These are phyloP conservation scores for Ceratotherium simum DNA, from an alignment of 2,113 vertebrate species.

Conservation along the genomic window DNA sequence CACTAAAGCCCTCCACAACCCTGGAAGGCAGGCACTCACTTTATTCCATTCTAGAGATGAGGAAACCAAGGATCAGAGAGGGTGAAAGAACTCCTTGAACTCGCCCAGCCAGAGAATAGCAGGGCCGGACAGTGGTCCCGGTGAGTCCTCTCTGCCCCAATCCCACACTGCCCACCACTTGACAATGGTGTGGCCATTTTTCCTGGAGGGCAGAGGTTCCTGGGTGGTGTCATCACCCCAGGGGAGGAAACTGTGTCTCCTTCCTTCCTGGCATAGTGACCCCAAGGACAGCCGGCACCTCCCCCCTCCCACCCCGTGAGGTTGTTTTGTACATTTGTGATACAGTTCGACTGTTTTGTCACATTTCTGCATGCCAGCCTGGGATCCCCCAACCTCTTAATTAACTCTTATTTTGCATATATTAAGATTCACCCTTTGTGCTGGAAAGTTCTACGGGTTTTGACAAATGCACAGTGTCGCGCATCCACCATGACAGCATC, in stretches of 20 bases:
- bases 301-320: background rate
- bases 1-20: background rate
- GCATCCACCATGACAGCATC: accelerated
- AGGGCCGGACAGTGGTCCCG: accelerated
- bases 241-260: too few relatives aligned
- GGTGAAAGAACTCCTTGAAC: accelerated
- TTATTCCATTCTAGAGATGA: background rate
- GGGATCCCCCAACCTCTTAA: background rate
- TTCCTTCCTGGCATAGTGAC: background rate
- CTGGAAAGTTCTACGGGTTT: accelerated
- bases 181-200: background rate
- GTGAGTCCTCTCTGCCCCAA: background rate
- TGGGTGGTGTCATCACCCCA: background rate
- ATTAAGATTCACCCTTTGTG: background rate
- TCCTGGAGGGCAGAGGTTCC: background rate
- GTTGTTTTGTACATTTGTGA: background rate
- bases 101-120: background rate
- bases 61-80: accelerated
- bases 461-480: accelerated
- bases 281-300: accelerated
- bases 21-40: accelerated
- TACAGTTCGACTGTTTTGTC: too few relatives aligned
- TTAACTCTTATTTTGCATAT: accelerated
- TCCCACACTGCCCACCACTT: accelerated
- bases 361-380: background rate